phyloP scores from a whole-genome alignment of 2,888 invertebrate species.

The Dynastes maya region DNA sequence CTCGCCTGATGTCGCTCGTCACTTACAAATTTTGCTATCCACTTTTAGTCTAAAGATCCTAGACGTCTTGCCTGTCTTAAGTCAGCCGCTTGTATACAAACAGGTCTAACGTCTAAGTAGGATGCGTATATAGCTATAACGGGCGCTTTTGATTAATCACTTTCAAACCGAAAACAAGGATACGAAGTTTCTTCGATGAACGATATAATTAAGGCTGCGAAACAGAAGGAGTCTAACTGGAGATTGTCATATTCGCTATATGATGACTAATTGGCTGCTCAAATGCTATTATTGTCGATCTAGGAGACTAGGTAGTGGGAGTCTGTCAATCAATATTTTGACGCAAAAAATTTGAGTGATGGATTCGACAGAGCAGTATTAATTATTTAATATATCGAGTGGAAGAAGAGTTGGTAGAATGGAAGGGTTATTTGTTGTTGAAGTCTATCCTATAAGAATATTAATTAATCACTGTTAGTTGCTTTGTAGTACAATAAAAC shows the following conservation, averaged over 20 bases:
- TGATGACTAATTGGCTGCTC: too few relatives aligned
- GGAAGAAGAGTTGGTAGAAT: background rate
- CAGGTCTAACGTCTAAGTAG: background rate
- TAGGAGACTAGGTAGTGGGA: background rate
- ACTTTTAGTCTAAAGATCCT: too few relatives aligned
- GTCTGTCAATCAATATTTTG: constrained; percentile 13
- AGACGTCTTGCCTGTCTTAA: too few relatives aligned
- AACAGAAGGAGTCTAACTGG: background rate
- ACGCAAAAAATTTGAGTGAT: constrained; percentile 17
- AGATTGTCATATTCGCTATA: background rate
- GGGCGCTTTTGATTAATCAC: constrained; percentile 24
- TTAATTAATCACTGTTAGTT: too few relatives aligned
- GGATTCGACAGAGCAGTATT: constrained; percentile 13
- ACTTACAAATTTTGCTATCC: background rate
- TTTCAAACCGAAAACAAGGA: constrained; percentile 24
- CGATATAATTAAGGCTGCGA: constrained; percentile 16
- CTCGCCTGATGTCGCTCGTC: background rate
- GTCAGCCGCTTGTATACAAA: too few relatives aligned
- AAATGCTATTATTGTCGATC: too few relatives aligned
- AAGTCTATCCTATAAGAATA: too few relatives aligned
- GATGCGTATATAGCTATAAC: too few relatives aligned
- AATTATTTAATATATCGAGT: constrained; percentile 18
- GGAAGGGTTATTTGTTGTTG: too few relatives aligned
- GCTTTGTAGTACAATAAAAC: too few relatives aligned
- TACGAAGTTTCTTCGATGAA: constrained; percentile 10